These are phyloP conservation scores for Hyposmocoma kahamanoa DNA, from an alignment of 1,140 invertebrate species.

Conservation along the genomic window DNA sequence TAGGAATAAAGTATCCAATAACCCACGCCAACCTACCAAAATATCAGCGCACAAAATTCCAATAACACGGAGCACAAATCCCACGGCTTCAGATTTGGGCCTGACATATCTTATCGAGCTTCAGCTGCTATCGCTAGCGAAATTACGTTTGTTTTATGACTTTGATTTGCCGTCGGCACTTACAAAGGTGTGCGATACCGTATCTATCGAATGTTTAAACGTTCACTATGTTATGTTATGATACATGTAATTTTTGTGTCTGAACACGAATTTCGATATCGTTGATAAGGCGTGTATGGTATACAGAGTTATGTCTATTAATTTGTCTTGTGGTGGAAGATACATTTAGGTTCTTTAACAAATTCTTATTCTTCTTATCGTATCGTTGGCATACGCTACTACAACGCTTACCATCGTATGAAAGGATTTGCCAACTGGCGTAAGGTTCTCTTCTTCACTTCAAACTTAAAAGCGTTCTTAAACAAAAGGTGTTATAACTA, in stretches of 20 bases:
- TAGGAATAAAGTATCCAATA: too few species aligned
- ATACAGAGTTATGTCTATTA: neutral
- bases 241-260: slow-evolving; percentile 69
- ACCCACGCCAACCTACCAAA: too few species aligned
- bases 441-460: too few species aligned
- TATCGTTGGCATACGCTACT: too few species aligned
- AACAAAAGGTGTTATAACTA: too few species aligned
- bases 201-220: slow-evolving; percentile 54
- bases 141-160: slow-evolving; percentile 70
- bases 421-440: too few species aligned
- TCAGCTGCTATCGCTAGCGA: slow-evolving; percentile 52
- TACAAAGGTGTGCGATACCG: slow-evolving; percentile 42
- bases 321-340: neutral
- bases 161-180: slow-evolving; percentile 62
- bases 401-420: too few species aligned
- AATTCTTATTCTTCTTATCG: too few species aligned
- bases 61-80: slow-evolving; percentile 49
- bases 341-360: too few species aligned
- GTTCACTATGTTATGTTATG: slow-evolving; percentile 56
- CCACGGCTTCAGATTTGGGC: slow-evolving; percentile 64
- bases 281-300: neutral
- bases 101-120: slow-evolving; percentile 2
- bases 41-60: slow-evolving; percentile 32
- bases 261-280: slow-evolving; percentile 61
- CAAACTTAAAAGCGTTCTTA: too few species aligned